Percentiles rank a stretch among this genome's conserved stretches.
phyloP scores from a whole-genome alignment of 2,797 vertebrate genomes.

The Myotis daubentonii region DNA sequence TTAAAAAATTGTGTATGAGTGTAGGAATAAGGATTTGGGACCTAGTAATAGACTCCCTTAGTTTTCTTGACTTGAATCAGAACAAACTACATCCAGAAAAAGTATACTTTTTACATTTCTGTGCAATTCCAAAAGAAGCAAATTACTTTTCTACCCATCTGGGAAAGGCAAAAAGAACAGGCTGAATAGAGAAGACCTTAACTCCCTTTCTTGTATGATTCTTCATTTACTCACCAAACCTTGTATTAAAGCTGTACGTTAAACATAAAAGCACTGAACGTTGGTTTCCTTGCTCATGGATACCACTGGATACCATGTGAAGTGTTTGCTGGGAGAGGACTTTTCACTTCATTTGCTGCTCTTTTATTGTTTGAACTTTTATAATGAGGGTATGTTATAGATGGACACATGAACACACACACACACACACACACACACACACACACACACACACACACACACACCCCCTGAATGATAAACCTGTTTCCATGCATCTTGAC shows the following conservation, averaged over 20 bases:
- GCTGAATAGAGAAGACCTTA: neutral
- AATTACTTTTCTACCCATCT: neutral
- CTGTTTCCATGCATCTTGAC: neutral
- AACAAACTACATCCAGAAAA: slow-evolving; percentile 31
- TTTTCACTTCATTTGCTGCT: slow-evolving; percentile 11
- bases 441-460: neutral
- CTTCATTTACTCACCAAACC: slow-evolving; percentile 13
- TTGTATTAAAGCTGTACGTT: neutral
- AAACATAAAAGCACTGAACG: neutral
- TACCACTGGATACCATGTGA: neutral
- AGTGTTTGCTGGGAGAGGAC: neutral
- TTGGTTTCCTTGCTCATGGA: neutral
- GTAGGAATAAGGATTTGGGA: slow-evolving; percentile 13
- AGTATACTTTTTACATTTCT: neutral
- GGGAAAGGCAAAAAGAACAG: slow-evolving; percentile 26
- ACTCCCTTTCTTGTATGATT: neutral
- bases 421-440: neutral
- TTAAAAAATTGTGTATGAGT: neutral
- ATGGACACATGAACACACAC: neutral
- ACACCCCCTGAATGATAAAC: neutral
- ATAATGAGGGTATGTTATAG: neutral
- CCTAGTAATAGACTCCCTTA: neutral
- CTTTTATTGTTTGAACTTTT: slow-evolving; percentile 11
- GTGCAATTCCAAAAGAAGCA: neutral
- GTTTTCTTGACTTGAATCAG: slow-evolving; percentile 42